A percentile compares a stretch with the other conserved stretches of the same genome.
Evolutionary conservation across 64 coral and sea anemone species (phyloP).

Genomic region (Stichodactyla mertensii): DNA sequence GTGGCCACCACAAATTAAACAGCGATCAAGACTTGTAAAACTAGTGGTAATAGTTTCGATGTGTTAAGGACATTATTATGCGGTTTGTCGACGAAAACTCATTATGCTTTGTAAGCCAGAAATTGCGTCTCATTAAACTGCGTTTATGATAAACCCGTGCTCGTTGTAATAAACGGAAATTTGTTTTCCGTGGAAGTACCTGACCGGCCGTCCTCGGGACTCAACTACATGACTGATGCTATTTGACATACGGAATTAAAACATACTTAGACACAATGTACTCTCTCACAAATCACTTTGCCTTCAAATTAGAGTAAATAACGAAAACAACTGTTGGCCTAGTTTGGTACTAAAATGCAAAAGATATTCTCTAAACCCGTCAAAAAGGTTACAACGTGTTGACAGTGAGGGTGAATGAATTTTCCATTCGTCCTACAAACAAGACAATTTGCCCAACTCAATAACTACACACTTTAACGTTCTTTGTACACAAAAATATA

Average conservation of each 20-base stretch:
- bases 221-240: not conserved
- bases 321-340: not conserved
- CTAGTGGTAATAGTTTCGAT: constrained; percentile 25
- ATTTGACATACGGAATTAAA: constrained; percentile 25
- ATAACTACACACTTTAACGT: not conserved
- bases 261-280: constrained; percentile 53
- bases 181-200: constrained; percentile 28
- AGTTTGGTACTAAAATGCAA: constrained; percentile 2
- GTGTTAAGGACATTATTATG: constrained; percentile 79
- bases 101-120: constrained; percentile 59
- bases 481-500: constrained; percentile 31
- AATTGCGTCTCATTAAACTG: constrained; percentile 84
- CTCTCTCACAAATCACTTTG: constrained; percentile 37
- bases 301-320: constrained; percentile 18
- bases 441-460: not conserved
- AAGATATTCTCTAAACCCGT: constrained; percentile 2
- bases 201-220: not conserved
- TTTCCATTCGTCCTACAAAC: not conserved
- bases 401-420: not conserved
- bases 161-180: constrained; percentile 86
- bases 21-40: not conserved
- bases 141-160: constrained; percentile 75
- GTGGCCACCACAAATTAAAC: constrained; percentile 21
- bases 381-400: not conserved
- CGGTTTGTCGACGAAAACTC: constrained; percentile 47